phyloP scores from a whole-genome alignment of 2,113 vertebrate species.

The Gadus chalcogrammus region DNA sequence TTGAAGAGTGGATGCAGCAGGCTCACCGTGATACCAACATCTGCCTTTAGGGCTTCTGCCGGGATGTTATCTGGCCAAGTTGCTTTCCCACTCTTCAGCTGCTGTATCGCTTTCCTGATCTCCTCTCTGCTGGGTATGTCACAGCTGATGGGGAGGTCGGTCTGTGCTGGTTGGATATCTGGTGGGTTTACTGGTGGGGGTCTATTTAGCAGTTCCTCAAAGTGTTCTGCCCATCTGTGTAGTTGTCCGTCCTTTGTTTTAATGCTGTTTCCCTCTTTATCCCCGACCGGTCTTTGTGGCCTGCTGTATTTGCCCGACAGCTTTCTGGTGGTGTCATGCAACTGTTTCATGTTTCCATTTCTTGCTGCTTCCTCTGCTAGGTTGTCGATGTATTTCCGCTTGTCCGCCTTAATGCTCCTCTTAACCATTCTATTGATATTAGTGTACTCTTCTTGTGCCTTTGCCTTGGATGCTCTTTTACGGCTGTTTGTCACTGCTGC shows the following conservation, averaged over 20 bases:
- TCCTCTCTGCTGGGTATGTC: not conserved
- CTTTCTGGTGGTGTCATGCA: not conserved
- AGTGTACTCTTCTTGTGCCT: not conserved
- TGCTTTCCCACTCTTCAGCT: too few species aligned
- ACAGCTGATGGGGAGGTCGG: not conserved
- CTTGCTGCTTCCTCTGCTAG: not conserved
- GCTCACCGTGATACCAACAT: too few species aligned
- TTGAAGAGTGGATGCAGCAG: too few species aligned
- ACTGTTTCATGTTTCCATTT: not conserved
- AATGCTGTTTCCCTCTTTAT: not conserved
- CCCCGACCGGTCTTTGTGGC: not conserved
- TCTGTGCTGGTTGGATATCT: not conserved
- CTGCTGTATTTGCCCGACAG: not conserved
- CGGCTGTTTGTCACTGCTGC: constrained; percentile 4
- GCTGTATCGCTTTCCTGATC: too few species aligned
- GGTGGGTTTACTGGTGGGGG: not conserved
- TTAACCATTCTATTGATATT: not conserved
- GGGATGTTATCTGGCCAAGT: too few species aligned
- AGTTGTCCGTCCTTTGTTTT: not conserved
- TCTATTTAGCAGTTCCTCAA: not conserved
- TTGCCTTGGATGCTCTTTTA: not conserved
- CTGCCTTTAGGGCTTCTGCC: too few species aligned
- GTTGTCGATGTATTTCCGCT: not conserved
- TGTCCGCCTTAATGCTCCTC: not conserved
- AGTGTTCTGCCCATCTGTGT: not conserved